These are phyloP conservation scores for Ianthella basta DNA, from an alignment of 37 sponge, comb jelly and placozoan species.

Conservation along the genomic window DNA sequence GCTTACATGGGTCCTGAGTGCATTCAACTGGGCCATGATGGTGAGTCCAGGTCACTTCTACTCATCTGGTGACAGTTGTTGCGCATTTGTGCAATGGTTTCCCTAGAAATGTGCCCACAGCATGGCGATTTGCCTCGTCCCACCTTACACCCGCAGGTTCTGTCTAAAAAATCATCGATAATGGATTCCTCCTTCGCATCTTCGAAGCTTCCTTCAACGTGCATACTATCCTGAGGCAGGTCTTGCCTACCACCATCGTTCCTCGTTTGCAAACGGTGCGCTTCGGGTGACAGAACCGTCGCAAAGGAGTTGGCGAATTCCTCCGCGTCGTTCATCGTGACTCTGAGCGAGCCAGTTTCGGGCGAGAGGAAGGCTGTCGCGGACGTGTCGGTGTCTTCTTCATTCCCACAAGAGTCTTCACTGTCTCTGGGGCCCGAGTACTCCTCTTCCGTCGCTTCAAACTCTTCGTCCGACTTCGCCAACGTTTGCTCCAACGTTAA, in stretches of 20 bases:
- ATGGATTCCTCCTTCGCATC: constrained; percentile 1
- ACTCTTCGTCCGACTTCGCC: neutral
- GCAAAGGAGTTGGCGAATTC: too few species aligned
- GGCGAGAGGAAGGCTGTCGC: too few species aligned
- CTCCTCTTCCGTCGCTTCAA: neutral
- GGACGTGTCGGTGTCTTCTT: too few species aligned
- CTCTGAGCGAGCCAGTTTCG: too few species aligned
- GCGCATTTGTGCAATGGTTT: neutral
- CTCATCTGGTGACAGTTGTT: constrained; percentile 23
- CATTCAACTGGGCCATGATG: constrained; percentile 17
- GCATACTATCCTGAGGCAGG: too few species aligned
- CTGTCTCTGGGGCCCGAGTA: neutral
- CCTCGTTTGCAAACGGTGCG: too few species aligned
- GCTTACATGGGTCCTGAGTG: neutral
- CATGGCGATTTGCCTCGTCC: neutral
- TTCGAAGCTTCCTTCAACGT: constrained; percentile 9
- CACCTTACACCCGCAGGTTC: constrained; percentile 15
- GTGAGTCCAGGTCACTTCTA: neutral
- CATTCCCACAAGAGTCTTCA: too few species aligned
- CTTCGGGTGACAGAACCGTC: too few species aligned
- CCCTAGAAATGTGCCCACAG: neutral
- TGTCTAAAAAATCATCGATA: neutral
- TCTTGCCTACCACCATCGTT: too few species aligned
- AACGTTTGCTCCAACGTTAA: neutral
- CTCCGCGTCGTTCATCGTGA: too few species aligned